phyloP scores from a whole-genome alignment of 2,113 vertebrate genomes.

The Neofelis nebulosa region DNA sequence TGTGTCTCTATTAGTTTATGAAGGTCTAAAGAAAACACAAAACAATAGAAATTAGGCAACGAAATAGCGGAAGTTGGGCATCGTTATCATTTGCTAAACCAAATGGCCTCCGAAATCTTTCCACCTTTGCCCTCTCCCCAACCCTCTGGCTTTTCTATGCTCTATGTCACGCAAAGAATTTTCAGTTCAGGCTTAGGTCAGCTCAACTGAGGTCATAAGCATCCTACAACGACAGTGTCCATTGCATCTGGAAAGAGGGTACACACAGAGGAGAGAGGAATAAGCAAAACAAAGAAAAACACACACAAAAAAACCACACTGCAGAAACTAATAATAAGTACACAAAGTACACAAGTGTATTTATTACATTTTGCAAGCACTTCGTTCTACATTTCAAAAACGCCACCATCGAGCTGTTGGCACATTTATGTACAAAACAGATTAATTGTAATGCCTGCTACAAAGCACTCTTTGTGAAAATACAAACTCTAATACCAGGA shows the following conservation, averaged over 20 bases:
- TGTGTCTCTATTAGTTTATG: slow-evolving; percentile 37
- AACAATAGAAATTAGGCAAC: slow-evolving; percentile 21
- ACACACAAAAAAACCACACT: slow-evolving; percentile 30
- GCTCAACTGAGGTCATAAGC: background rate
- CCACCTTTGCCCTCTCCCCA: accelerated
- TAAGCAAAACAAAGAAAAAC: slow-evolving; percentile 60
- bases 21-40: slow-evolving; percentile 54
- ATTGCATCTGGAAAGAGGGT: background rate
- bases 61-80: background rate
- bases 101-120: background rate
- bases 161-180: background rate
- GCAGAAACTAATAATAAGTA: slow-evolving; percentile 84
- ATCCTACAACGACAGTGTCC: background rate
- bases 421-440: slow-evolving; percentile 99
- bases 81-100: background rate
- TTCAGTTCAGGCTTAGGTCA: background rate
- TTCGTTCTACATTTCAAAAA: slow-evolving; percentile 99
- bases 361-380: slow-evolving; percentile 99
- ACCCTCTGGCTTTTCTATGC: accelerated
- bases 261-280: slow-evolving; percentile 42
- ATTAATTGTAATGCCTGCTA: slow-evolving; percentile 96
- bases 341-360: slow-evolving; percentile 99
- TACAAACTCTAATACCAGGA: slow-evolving; percentile 97
- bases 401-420: slow-evolving; percentile 99
- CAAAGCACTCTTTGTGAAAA: slow-evolving; percentile 98